Conservation (phyloP, 2,888 invertebrate genomes). For the Eudemis profundana region DNA sequence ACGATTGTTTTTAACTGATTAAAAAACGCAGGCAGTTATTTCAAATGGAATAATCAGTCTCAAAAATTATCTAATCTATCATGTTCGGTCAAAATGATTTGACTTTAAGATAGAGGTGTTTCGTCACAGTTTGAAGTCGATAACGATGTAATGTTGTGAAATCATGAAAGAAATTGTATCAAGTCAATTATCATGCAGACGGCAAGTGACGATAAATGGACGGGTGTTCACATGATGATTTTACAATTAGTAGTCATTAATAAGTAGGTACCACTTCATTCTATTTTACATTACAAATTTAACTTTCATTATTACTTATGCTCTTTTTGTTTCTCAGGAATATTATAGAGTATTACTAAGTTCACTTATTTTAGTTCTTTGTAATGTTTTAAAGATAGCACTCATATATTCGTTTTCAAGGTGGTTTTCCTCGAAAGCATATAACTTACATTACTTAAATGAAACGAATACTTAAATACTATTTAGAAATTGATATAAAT, state of each 20-base stretch:
- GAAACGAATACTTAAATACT: constrained; percentile 15
- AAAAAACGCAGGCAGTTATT: not conserved
- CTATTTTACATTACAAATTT: no score
- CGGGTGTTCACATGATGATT: constrained; percentile 8
- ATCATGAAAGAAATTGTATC: constrained; percentile 20
- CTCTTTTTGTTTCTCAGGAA: no score
- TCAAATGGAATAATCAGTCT: not conserved
- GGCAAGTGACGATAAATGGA: constrained; percentile 28
- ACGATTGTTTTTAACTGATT: not conserved
- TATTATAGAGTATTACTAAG: no score
- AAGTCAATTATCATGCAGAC: constrained; percentile 20
- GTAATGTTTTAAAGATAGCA: no score
- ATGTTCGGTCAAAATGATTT: constrained; percentile 1
- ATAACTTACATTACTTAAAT: no score
- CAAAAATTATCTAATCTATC: not conserved
- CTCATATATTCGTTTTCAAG: no score
- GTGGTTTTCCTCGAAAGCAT: no score
- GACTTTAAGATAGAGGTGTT: constrained; percentile 2
- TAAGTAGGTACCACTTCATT: no score
- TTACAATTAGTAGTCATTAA: no score
- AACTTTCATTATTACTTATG: no score
- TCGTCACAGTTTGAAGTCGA: constrained; percentile 25
- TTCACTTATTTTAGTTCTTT: no score
- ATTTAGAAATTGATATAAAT: constrained; percentile 6
- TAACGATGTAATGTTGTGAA: constrained; percentile 40